These are phyloP conservation scores for Cossypha dichroa DNA, from an alignment of 2,797 vertebrate species.

Conservation along the genomic window DNA sequence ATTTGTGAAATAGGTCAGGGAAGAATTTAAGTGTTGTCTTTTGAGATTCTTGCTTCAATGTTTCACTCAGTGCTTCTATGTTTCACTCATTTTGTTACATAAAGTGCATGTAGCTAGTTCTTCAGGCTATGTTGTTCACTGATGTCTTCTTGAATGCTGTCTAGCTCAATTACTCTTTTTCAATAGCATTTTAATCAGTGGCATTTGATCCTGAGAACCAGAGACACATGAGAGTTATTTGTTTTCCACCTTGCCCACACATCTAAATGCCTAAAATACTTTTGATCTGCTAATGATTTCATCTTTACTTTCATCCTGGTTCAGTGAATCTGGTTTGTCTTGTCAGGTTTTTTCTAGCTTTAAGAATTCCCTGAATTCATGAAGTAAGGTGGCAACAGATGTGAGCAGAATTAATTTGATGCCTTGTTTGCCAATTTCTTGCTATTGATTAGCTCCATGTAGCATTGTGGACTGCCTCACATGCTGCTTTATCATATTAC, in stretches of 20 bases:
- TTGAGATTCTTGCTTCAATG: neutral
- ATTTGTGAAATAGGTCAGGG: neutral
- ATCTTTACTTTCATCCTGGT: neutral
- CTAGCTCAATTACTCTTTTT: neutral
- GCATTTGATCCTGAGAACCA: neutral
- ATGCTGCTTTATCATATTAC: neutral
- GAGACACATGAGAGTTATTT: neutral
- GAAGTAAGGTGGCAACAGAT: neutral
- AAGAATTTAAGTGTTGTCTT: neutral
- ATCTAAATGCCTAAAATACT: neutral
- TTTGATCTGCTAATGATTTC: neutral
- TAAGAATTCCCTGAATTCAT: neutral
- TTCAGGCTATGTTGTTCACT: neutral
- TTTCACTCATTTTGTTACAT: neutral
- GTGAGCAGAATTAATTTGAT: neutral
- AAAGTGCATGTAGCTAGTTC: neutral
- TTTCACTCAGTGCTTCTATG: neutral
- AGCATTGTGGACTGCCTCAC: neutral
- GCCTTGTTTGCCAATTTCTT: neutral
- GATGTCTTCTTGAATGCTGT: neutral
- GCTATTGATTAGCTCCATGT: neutral
- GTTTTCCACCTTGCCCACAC: neutral
- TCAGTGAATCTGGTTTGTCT: neutral
- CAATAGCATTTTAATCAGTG: neutral
- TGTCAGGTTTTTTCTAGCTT: neutral